A percentile compares a stretch with the other conserved stretches of the same genome.
phyloP scores from a whole-genome alignment of 2,888 invertebrate species.

The Monochamus alternatus region DNA sequence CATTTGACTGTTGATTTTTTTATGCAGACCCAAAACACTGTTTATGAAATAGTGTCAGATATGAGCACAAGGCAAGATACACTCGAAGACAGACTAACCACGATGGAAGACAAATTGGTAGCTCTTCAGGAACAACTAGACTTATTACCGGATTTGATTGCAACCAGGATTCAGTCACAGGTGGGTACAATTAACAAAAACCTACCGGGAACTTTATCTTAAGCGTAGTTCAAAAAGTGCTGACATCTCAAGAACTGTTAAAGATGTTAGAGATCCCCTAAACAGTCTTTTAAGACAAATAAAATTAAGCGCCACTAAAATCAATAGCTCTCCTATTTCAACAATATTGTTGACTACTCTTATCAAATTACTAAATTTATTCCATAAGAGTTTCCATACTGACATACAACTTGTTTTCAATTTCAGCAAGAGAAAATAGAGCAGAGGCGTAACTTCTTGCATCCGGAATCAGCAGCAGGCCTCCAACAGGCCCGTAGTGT shows the following conservation, averaged over 20 bases:
- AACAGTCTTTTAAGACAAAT: too few species aligned
- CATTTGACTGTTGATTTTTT: too few species aligned
- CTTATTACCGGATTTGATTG: slow-evolving; percentile 86
- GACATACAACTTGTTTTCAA: background rate
- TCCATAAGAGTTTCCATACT: too few species aligned
- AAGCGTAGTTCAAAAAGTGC: too few species aligned
- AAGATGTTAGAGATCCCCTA: too few species aligned
- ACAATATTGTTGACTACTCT: too few species aligned
- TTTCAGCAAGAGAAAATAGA: slow-evolving; percentile 86
- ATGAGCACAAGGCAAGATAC: slow-evolving; percentile 96
- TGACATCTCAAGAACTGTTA: too few species aligned
- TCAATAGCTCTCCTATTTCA: too few species aligned
- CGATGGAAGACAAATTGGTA: slow-evolving; percentile 93
- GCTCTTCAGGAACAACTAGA: slow-evolving; percentile 91
- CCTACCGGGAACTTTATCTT: too few species aligned
- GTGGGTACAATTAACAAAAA: slow-evolving; percentile 55
- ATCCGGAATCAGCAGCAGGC: slow-evolving; percentile 88
- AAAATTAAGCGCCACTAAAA: too few species aligned
- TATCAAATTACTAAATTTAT: too few species aligned
- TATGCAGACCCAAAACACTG: slow-evolving; percentile 95
- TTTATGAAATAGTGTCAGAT: slow-evolving; percentile 98
- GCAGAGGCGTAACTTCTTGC: slow-evolving; percentile 88
- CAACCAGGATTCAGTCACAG: slow-evolving; percentile 72
- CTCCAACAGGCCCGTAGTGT: slow-evolving; percentile 70
- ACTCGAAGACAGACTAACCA: slow-evolving; percentile 93